A percentile compares a stretch with the other conserved stretches of the same genome.
Evolutionary conservation across 2,113 vertebrate genomes (phyloP).

Genomic region (Prunella fulvescens): DNA sequence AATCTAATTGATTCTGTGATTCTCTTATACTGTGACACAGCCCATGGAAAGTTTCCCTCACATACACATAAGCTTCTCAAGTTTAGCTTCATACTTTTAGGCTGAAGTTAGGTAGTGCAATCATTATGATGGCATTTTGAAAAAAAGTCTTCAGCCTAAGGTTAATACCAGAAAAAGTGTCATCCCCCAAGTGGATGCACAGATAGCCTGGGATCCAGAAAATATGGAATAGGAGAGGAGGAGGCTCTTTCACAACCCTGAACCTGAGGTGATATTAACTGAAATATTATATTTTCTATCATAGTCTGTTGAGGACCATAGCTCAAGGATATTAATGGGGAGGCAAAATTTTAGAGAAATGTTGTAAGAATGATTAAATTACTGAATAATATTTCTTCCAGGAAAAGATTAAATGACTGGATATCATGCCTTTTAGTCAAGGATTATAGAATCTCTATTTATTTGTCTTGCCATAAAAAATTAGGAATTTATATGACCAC

Average conservation of each 20-base stretch:
- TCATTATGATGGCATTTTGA: neutral
- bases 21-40: accelerated
- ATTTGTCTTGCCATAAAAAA: neutral
- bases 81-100: neutral
- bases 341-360: neutral
- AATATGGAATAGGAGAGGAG: neutral
- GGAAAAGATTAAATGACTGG: neutral
- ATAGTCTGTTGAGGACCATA: neutral
- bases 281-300: neutral
- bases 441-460: neutral
- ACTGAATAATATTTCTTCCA: neutral
- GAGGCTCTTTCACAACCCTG: neutral
- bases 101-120: neutral
- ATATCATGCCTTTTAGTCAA: neutral
- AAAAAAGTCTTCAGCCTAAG: neutral
- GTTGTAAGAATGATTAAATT: neutral
- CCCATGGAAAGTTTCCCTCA: neutral
- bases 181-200: no score
- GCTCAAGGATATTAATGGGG: neutral
- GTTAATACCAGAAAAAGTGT: neutral
- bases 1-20: neutral
- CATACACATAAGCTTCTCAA: neutral
- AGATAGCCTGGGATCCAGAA: neutral
- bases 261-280: neutral
- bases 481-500: neutral